Evolutionary conservation across 2,888 invertebrate genomes (phyloP), one percentile per base, ranked within the genome.

Genomic region (Caenorhabditis zanzibari): DNA sequence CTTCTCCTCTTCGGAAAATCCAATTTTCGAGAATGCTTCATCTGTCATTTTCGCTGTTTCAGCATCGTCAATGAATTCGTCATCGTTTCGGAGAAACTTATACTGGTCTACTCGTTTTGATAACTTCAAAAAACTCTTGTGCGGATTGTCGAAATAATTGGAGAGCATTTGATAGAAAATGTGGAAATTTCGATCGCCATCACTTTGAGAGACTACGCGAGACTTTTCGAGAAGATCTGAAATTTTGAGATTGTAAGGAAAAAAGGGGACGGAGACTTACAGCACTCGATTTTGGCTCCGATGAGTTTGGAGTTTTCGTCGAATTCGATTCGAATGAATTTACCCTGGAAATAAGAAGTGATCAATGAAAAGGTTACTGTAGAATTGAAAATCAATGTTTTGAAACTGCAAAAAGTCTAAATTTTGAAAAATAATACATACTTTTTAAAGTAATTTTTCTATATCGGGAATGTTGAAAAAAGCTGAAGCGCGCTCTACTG

Each of bases 181-280:
- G 91, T 95, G 95, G 91, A 95, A 95, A 90, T 94, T 94, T 82
- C 95, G 93, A 90, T 95, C 95, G 52, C 94, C 94, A n/a, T 92
- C 90, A 92, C 95, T 95, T 88, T 95, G 94, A 54, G 93, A 93
- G 10, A 95, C 94, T 0, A 95, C 95, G 80, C 95, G 93, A 7
- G 95, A 95, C 93, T 94, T 92, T 77, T 92, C 92, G 16, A 92
- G 85, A 9, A 92, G 85, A 77, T 92, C 91, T 91, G 74, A 88
- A 81, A 24, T 49, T 22, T 32, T 32, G 5, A 9, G 19, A 28
- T 16, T n/a, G 5, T 6, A n/a, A n/a, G 26, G 28, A 26, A 28
- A 22, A 22, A 49, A 44, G 16, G 1, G n/a, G 47, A 10, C n/a
- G n/a, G n/a, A 28, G 35, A 14, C 91, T 84, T 41, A 91, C 92